These are phyloP conservation scores for Streptopelia turtur DNA, from an alignment of 2,797 vertebrate genomes.

Conservation along the genomic window DNA sequence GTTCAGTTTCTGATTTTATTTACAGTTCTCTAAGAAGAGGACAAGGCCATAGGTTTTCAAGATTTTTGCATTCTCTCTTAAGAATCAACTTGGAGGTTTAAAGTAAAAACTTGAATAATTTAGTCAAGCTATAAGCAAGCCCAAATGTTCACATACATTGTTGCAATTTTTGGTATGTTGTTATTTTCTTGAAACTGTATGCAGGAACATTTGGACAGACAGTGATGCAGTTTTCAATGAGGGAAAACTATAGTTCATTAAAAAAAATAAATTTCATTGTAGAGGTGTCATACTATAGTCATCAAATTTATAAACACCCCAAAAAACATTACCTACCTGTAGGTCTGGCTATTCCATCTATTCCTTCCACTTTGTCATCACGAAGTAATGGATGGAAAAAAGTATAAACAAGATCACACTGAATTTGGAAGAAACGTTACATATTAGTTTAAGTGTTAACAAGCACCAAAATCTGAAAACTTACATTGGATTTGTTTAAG, in stretches of 20 bases:
- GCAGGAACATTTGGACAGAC: neutral
- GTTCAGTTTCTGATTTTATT: neutral
- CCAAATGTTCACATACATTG: neutral
- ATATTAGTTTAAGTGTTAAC: constrained; percentile 48
- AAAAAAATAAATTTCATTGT: neutral
- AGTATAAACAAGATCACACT: constrained; percentile 98
- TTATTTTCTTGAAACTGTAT: neutral
- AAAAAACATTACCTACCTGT: constrained; percentile 78
- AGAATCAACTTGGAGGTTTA: neutral
- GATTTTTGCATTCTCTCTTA: neutral
- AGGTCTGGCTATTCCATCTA: constrained; percentile 83
- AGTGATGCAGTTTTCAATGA: neutral
- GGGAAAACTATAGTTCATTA: neutral
- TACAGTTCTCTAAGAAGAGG: neutral
- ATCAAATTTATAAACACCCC: neutral
- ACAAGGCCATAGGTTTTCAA: neutral
- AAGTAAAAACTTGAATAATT: neutral
- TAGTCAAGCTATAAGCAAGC: neutral
- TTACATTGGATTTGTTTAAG: neutral
- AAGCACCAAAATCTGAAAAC: neutral
- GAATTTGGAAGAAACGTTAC: constrained; percentile 52
- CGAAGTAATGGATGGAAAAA: constrained; percentile 96
- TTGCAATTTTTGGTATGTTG: neutral
- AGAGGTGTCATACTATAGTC: neutral
- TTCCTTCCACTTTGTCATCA: constrained; percentile 93